phyloP scores from a whole-genome alignment of 2,888 invertebrate species.

The Lasioglossum zephyrum region DNA sequence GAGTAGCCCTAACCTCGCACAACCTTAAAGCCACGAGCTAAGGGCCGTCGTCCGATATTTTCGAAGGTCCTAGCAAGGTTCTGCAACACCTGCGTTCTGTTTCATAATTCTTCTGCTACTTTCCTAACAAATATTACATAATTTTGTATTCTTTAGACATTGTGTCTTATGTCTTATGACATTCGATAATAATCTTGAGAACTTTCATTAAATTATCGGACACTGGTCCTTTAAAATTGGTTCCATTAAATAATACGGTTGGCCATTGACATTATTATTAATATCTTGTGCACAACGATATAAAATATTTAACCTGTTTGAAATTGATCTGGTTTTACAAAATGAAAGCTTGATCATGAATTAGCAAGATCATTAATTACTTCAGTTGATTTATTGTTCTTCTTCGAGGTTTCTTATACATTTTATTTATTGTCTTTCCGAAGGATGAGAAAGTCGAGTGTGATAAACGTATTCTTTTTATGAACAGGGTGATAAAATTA shows the following conservation, averaged over 20 bases:
- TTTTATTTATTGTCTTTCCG: background rate
- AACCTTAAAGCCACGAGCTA: conserved; percentile 73
- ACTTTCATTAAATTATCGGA: background rate
- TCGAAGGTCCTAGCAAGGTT: background rate
- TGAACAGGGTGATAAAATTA: background rate
- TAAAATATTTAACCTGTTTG: background rate
- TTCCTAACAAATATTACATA: background rate
- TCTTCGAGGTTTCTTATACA: background rate
- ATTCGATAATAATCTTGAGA: background rate
- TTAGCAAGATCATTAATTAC: background rate
- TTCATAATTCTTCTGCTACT: background rate
- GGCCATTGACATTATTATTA: background rate
- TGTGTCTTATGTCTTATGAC: background rate
- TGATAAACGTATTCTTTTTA: background rate
- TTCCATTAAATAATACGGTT: background rate
- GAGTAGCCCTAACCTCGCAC: conserved; percentile 77
- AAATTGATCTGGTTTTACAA: background rate
- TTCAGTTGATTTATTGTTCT: background rate
- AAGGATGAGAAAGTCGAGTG: background rate
- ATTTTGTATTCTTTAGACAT: background rate
- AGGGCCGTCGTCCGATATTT: conserved; percentile 49
- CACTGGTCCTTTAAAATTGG: background rate
- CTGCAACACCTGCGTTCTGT: background rate
- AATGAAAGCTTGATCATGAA: background rate
- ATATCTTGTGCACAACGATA: background rate